phyloP scores from a whole-genome alignment of 2,888 invertebrate genomes.

The Xestia xanthographa region DNA sequence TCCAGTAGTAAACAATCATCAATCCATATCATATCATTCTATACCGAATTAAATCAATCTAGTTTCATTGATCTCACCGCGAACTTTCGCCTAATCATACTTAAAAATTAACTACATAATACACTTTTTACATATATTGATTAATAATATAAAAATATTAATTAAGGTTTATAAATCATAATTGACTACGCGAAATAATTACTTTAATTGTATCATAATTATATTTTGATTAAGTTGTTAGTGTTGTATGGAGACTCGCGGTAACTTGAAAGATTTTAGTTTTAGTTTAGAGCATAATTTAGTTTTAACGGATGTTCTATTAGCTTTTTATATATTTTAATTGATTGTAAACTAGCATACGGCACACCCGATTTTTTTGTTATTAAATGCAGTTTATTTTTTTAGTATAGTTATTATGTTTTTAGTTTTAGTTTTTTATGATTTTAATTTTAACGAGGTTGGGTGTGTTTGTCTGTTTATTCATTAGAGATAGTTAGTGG shows the following conservation, averaged over 20 bases:
- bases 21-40: constrained; percentile 31
- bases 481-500: constrained; percentile 49
- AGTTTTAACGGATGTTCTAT: constrained; percentile 43
- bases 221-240: constrained; percentile 81
- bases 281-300: constrained; percentile 29
- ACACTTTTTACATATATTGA: constrained; percentile 72
- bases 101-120: constrained; percentile 71
- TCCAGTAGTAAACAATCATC: constrained; percentile 14
- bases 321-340: constrained; percentile 53
- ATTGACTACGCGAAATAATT: constrained; percentile 76
- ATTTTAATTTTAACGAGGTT: constrained; percentile 30
- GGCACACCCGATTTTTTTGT: constrained; percentile 51
- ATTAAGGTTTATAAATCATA: constrained; percentile 77
- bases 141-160: constrained; percentile 77
- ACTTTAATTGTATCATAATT: constrained; percentile 72
- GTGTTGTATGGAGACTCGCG: constrained; percentile 48
- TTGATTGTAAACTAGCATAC: constrained; percentile 64
- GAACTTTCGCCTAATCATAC: constrained; percentile 81
- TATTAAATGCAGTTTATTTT: constrained; percentile 54
- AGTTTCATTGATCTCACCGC: constrained; percentile 74
- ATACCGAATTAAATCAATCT: constrained; percentile 41
- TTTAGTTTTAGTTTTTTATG: constrained; percentile 28
- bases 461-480: constrained; percentile 43
- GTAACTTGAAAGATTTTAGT: constrained; percentile 58
- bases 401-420: constrained; percentile 33